Conservation (phyloP, 2,113 vertebrate genomes). For the Oreochromis niloticus region DNA sequence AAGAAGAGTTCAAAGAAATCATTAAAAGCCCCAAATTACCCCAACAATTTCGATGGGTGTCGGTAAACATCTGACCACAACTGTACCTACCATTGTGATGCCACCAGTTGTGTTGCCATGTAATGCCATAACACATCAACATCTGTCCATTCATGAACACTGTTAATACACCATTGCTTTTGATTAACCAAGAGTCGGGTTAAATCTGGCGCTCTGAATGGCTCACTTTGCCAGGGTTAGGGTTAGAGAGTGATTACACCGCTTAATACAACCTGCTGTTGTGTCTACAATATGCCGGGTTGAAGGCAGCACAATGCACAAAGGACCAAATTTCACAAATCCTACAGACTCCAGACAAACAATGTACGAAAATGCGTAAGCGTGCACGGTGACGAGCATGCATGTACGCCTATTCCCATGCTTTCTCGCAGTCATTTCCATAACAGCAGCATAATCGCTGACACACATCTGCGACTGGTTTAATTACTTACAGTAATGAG, state of each 20-base stretch:
- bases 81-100: not conserved
- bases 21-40: not conserved
- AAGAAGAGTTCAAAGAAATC: not conserved
- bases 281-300: not conserved
- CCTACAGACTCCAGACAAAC: not conserved
- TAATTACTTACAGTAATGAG: slow-evolving; percentile 77
- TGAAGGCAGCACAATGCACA: not conserved
- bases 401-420: not conserved
- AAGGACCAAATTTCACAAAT: not conserved
- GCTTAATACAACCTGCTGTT: not conserved
- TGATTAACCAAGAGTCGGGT: not conserved
- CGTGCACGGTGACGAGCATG: not conserved
- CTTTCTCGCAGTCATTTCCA: not conserved
- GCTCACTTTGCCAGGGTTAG: not conserved
- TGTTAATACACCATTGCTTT: not conserved
- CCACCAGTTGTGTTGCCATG: not conserved
- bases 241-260: not conserved
- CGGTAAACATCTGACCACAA: not conserved
- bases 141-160: not conserved
- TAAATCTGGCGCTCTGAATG: not conserved
- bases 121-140: not conserved
- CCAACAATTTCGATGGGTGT: not conserved
- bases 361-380: not conserved
- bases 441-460: not conserved
- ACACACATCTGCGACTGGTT: slow-evolving; percentile 56